Base-by-base conservation (phyloP, 2,888 invertebrate species). In the Holacanthella duospinosa region DNA sequence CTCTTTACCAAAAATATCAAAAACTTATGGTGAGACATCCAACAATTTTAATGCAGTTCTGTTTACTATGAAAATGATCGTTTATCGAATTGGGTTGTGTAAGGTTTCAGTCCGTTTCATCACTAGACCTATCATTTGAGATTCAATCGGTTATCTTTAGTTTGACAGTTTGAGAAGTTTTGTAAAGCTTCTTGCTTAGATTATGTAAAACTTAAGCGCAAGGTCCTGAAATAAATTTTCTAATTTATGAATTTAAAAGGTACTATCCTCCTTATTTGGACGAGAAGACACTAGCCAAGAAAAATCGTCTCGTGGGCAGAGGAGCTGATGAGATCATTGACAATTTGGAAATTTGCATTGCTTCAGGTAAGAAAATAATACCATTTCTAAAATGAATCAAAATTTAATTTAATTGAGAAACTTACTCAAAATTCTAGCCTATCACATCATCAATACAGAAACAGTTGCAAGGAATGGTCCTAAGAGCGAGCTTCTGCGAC, bases 11-110 rank as follows among this genome's bases (percentile, higher is more conserved):
- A 66, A 2, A 67, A 68, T 48, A 67, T 71, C 19, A 66, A 66
- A 62, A 70, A 71, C 43, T 67, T 67, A 12, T 71, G 71, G 71
- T 70, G 64, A 53, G 36, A n/a, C n/a, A n/a, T n/a, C n/a, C n/a
- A n/a, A n/a, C n/a, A n/a, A n/a, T n/a, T n/a, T n/a, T n/a, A n/a
- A n/a, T n/a, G n/a, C n/a, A n/a, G n/a, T n/a, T n/a, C n/a, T n/a
- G n/a, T n/a, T n/a, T n/a, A n/a, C n/a, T n/a, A n/a, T n/a, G n/a
- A n/a, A n/a, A n/a, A n/a, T n/a, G n/a, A n/a, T n/a, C n/a, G n/a
- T n/a, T n/a, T n/a, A n/a, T n/a, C n/a, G n/a, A n/a, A n/a, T n/a
- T n/a, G n/a, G n/a, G n/a, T n/a, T n/a, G n/a, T n/a, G n/a, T n/a
- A n/a, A n/a, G n/a, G n/a, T n/a, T n/a, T n/a, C n/a, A n/a, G n/a